Evolutionary conservation across 2,797 vertebrate species (phyloP).

Genomic region (Spatula clypeata): DNA sequence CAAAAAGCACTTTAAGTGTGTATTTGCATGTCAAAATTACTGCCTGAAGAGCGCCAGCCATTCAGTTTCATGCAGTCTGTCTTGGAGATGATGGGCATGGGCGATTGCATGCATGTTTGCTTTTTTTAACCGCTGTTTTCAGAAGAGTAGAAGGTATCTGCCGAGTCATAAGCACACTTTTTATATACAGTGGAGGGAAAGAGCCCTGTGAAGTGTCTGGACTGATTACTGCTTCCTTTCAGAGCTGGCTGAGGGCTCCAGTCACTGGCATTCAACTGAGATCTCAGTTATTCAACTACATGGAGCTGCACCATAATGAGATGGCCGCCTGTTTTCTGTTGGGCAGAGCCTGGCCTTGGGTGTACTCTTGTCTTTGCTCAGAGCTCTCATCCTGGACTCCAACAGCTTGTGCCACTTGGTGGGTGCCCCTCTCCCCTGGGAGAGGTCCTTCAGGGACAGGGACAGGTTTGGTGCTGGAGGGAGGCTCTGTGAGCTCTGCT

Average conservation of each 20-base stretch:
- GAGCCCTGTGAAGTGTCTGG: background rate
- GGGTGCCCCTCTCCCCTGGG: background rate
- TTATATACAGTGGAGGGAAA: background rate
- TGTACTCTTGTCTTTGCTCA: background rate
- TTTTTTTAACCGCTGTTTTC: background rate
- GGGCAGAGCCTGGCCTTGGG: background rate
- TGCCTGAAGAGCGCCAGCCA: background rate
- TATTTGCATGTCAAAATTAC: background rate
- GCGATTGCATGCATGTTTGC: background rate
- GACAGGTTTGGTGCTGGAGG: background rate
- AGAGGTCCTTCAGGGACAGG: background rate
- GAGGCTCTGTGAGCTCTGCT: background rate
- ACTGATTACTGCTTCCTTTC: background rate
- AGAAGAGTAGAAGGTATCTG: background rate
- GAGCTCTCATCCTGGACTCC: rapidly evolving
- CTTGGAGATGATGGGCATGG: background rate
- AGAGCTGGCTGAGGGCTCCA: background rate
- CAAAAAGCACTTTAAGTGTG: background rate
- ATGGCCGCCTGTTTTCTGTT: background rate
- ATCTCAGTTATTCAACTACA: background rate
- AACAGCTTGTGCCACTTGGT: rapidly evolving
- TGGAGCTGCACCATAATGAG: rapidly evolving
- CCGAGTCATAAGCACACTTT: background rate
- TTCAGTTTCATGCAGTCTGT: background rate
- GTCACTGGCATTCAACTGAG: background rate